Evolutionary conservation across 2,797 vertebrate genomes (phyloP).

Genomic region (Poeciliopsis infans): DNA sequence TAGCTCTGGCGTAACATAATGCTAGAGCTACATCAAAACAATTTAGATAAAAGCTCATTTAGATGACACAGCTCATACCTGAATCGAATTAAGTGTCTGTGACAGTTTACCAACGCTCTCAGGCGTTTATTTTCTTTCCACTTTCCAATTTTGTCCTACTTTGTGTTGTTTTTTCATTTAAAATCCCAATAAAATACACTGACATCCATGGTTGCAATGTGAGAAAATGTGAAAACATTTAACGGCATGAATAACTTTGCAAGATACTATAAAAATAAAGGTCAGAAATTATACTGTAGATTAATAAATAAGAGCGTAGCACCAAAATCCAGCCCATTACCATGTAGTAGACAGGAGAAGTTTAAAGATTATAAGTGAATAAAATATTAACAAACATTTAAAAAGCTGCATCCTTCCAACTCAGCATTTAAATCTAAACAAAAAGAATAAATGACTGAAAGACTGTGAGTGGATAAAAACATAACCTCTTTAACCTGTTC

Average conservation of each 20-base stretch:
- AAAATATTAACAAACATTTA: background rate
- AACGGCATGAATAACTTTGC: background rate
- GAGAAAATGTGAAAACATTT: background rate
- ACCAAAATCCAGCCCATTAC: constrained; percentile 61
- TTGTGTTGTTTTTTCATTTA: background rate
- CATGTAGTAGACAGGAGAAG: constrained; percentile 22
- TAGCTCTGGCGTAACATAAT: too few relatives aligned
- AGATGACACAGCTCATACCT: too few relatives aligned
- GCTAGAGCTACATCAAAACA: background rate
- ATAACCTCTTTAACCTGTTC: background rate
- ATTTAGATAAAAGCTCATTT: background rate
- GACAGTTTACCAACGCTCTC: background rate
- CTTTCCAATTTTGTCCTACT: background rate
- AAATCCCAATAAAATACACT: background rate
- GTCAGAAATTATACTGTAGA: constrained; percentile 56
- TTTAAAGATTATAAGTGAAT: constrained; percentile 3
- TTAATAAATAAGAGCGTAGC: constrained; percentile 60
- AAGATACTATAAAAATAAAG: constrained; percentile 45
- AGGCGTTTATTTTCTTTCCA: background rate
- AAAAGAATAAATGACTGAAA: constrained; percentile 1
- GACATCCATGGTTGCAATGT: background rate
- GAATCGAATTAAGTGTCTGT: background rate
- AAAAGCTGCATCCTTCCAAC: constrained; percentile 10
- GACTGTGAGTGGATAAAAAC: constrained; percentile 8
- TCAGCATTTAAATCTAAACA: background rate